Conservation (phyloP, 2,113 vertebrate species). For the Hydrochoerus hydrochaeris region DNA sequence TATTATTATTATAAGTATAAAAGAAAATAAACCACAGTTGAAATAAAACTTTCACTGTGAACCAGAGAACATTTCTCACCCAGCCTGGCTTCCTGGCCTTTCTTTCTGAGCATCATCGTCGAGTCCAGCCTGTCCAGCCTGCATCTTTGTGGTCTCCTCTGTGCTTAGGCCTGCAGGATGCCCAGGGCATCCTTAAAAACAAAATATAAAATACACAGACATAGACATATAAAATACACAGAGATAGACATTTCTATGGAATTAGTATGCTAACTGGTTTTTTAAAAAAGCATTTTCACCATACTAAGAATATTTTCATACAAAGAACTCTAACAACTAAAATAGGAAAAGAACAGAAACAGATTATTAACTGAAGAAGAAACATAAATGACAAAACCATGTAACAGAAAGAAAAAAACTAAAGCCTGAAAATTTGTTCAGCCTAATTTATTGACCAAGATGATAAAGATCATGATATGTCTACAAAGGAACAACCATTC, state of each 20-base stretch:
- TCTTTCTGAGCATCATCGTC: background rate
- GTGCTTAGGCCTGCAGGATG: background rate
- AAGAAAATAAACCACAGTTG: background rate
- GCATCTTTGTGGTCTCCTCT: background rate
- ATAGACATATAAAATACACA: background rate
- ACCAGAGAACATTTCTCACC: background rate
- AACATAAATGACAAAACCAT: background rate
- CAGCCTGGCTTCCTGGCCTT: background rate
- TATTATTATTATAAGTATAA: background rate
- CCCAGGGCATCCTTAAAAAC: background rate
- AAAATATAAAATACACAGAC: background rate
- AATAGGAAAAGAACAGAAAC: background rate
- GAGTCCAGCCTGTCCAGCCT: background rate
- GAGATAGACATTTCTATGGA: background rate
- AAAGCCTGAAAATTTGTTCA: background rate
- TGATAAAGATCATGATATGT: background rate
- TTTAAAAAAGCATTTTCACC: background rate
- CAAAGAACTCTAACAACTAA: background rate
- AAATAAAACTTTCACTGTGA: background rate
- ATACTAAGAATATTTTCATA: background rate
- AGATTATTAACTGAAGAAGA: background rate
- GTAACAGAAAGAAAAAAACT: conserved; percentile 19
- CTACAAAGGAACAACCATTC: background rate
- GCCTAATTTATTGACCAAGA: background rate
- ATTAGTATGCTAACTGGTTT: background rate